Evolutionary conservation across 2,888 invertebrate species (phyloP).

Genomic region (Troides oblongomaculatus): DNA sequence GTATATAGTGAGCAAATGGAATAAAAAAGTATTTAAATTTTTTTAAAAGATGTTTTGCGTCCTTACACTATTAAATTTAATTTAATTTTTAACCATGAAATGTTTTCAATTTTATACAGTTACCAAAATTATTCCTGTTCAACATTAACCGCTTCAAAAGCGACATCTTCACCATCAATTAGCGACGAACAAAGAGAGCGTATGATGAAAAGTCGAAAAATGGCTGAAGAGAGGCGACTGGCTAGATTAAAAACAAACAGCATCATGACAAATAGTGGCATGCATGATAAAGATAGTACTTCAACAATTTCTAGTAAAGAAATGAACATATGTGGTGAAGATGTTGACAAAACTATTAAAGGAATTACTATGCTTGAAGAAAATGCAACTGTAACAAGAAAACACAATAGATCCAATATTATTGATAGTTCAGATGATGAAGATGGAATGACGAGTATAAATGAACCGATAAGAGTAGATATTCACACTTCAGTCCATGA

Average conservation of each 20-base stretch:
- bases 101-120: neutral
- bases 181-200: slow-evolving; percentile 83
- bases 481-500: slow-evolving; percentile 32
- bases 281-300: slow-evolving; percentile 28
- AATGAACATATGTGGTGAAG: slow-evolving; percentile 5
- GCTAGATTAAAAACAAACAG: slow-evolving; percentile 66
- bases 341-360: neutral
- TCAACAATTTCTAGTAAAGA: slow-evolving; percentile 23
- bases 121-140: slow-evolving; percentile 48
- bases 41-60: too few species aligned
- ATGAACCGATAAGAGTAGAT: slow-evolving; percentile 40
- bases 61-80: too few species aligned
- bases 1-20: too few species aligned
- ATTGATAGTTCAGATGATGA: slow-evolving; percentile 47
- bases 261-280: slow-evolving; percentile 16
- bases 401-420: slow-evolving; percentile 38
- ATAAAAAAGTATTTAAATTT: too few species aligned
- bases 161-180: slow-evolving; percentile 71
- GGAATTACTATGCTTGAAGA: slow-evolving; percentile 12
- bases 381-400: slow-evolving; percentile 31
- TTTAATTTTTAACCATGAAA: too few species aligned
- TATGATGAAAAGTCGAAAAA: slow-evolving; percentile 83
- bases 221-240: slow-evolving; percentile 83
- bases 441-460: slow-evolving; percentile 33
- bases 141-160: slow-evolving; percentile 53